These are phyloP conservation scores for Catharus fuscescens DNA, from an alignment of 2,113 vertebrate species.

Conservation along the genomic window DNA sequence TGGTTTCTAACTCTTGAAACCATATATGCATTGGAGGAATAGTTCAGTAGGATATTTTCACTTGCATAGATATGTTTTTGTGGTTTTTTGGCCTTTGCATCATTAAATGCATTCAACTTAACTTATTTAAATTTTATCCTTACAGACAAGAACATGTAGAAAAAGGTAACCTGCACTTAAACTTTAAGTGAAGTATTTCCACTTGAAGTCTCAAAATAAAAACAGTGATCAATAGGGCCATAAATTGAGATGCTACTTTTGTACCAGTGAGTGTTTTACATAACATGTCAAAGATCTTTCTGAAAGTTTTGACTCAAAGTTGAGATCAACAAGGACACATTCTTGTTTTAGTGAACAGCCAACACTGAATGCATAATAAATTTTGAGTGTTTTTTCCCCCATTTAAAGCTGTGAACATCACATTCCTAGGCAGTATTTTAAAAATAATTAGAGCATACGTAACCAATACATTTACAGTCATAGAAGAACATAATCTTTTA, in stretches of 20 bases:
- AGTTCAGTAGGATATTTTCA: neutral
- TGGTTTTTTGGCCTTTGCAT: neutral
- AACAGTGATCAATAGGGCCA: neutral
- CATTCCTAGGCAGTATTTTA: neutral
- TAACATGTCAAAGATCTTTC: neutral
- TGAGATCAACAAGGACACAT: neutral
- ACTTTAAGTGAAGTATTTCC: neutral
- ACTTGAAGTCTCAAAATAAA: neutral
- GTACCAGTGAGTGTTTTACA: neutral
- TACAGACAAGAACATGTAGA: neutral
- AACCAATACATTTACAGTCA: neutral
- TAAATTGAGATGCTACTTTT: neutral
- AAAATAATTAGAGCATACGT: neutral
- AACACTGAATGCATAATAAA: neutral
- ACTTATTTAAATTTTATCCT: neutral
- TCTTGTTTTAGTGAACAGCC: neutral
- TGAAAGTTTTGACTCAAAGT: neutral
- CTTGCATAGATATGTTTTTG: neutral
- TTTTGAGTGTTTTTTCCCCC: neutral
- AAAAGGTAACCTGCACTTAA: neutral
- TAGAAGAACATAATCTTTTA: neutral
- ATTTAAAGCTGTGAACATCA: neutral
- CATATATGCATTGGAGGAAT: neutral
- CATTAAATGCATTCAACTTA: neutral
- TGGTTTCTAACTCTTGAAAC: neutral